Conservation (phyloP, 2,888 invertebrate species). For the Epirrhoe tristata region DNA sequence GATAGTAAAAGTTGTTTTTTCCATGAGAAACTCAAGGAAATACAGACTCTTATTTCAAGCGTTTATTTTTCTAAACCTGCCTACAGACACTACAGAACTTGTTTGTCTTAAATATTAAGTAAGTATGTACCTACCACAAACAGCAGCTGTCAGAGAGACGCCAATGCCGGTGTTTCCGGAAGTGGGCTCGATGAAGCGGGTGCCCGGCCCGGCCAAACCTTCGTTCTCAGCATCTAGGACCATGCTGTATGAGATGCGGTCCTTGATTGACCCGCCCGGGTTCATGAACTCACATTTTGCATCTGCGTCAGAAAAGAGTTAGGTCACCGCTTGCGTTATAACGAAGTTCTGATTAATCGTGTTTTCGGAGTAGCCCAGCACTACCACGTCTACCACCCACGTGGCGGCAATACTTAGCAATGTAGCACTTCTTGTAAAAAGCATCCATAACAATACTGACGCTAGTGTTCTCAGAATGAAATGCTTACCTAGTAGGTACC, state of each 20-base stretch:
- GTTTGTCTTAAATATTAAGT: not conserved
- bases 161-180: slow-evolving; percentile 95
- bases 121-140: slow-evolving; percentile 67
- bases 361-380: not conserved
- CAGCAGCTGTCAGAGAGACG: slow-evolving; percentile 95
- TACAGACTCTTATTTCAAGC: too few species aligned
- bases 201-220: slow-evolving; percentile 92
- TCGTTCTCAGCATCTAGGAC: slow-evolving; percentile 94
- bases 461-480: slow-evolving; percentile 8
- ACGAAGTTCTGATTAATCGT: not conserved
- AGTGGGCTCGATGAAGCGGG: slow-evolving; percentile 95
- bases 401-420: slow-evolving; percentile 1
- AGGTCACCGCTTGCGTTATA: too few species aligned
- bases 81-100: not conserved
- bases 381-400: not conserved
- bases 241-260: slow-evolving; percentile 95
- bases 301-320: slow-evolving; percentile 80
- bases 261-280: slow-evolving; percentile 97
- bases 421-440: slow-evolving; percentile 1
- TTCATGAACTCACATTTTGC: slow-evolving; percentile 98
- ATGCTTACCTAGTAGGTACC: not conserved
- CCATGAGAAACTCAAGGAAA: too few species aligned
- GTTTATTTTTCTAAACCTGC: too few species aligned
- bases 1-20: too few species aligned
- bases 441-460: not conserved